These are phyloP conservation scores for Brienomyrus brachyistius DNA, from an alignment of 2,113 vertebrate genomes.

Conservation along the genomic window DNA sequence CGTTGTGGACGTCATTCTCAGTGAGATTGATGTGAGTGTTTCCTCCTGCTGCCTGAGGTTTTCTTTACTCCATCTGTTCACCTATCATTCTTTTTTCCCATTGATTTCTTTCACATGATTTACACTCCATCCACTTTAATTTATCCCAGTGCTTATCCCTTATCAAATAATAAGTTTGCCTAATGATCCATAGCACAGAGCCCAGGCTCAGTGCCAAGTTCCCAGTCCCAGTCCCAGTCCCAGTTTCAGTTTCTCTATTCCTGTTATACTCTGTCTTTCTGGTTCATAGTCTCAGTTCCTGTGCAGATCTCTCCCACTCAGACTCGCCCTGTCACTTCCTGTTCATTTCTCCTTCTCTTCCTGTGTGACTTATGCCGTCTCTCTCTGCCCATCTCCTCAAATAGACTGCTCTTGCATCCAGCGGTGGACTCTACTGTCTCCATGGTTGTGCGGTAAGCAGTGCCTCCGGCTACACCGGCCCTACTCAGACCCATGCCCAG, in stretches of 20 bases:
- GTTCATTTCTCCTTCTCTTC: not conserved
- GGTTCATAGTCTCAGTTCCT: not conserved
- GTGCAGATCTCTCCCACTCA: not conserved
- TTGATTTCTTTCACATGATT: not conserved
- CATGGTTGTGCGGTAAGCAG: conserved; percentile 80
- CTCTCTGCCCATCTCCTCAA: conserved; percentile 30
- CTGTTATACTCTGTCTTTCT: not conserved
- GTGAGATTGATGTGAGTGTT: conserved; percentile 78
- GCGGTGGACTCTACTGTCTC: conserved; percentile 88
- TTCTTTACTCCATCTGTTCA: not conserved
- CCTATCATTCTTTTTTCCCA: not conserved
- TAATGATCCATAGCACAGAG: conserved; percentile 13
- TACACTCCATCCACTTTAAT: not conserved
- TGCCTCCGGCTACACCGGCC: conserved; percentile 46
- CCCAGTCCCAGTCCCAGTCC: conserved; percentile 19
- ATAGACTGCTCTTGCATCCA: conserved; percentile 80
- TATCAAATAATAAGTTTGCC: not conserved
- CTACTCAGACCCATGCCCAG: conserved; percentile 26
- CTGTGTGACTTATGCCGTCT: not conserved
- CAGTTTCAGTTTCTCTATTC: not conserved
- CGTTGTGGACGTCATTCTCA: conserved; percentile 87
- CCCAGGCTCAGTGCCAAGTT: not conserved
- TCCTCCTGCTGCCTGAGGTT: not conserved
- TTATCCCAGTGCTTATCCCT: not conserved
- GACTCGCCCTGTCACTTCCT: not conserved